These are phyloP conservation scores for Podocnemis expansa DNA, from an alignment of 2,113 vertebrate genomes.

Conservation along the genomic window DNA sequence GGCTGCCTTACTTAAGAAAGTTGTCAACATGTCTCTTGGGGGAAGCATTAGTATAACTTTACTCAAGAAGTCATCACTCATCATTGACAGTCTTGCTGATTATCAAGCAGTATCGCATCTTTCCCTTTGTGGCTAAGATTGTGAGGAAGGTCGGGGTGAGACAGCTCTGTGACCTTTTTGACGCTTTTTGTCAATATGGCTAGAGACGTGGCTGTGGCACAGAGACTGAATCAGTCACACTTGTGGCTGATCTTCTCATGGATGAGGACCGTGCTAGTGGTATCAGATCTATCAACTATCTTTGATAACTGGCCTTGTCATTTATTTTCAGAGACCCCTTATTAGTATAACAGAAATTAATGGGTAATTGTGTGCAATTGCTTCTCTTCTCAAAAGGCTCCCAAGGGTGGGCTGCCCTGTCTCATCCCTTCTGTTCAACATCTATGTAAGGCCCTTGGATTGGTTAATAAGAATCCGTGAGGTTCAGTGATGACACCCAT, in stretches of 20 bases:
- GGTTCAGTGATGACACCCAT: fast-evolving
- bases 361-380: not conserved
- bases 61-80: too few species aligned
- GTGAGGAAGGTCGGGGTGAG: not conserved
- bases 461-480: not conserved
- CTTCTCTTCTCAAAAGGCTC: not conserved
- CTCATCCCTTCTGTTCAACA: not conserved
- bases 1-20: too few species aligned
- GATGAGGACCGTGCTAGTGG: too few species aligned
- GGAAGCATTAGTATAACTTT: too few species aligned
- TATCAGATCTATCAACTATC: too few species aligned
- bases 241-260: not conserved
- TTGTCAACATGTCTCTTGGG: too few species aligned
- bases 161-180: not conserved
- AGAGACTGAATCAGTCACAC: not conserved
- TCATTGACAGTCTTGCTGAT: not conserved
- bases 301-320: too few species aligned
- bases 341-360: not conserved
- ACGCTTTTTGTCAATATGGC: fast-evolving
- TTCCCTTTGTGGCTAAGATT: not conserved
- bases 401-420: not conserved
- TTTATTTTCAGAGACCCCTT: not conserved
- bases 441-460: not conserved
- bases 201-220: not conserved
- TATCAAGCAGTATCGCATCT: not conserved